Percentiles rank a stretch among this genome's conserved stretches.
These are phyloP conservation scores for Hetaerina titia DNA, from an alignment of 2,888 invertebrate genomes.

Conservation along the genomic window DNA sequence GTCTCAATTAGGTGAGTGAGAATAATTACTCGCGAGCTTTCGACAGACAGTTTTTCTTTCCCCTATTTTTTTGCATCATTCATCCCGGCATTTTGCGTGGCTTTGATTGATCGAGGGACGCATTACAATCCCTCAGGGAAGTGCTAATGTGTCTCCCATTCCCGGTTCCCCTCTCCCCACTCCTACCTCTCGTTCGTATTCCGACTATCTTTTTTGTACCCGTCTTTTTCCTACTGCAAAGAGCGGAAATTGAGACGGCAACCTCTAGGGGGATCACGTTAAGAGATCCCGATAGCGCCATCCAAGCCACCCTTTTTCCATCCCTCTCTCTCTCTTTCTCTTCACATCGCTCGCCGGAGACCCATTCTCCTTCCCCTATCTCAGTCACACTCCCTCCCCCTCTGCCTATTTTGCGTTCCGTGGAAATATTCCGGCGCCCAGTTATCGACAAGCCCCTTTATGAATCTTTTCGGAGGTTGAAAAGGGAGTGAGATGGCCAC, in stretches of 20 bases:
- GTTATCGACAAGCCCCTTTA: neutral
- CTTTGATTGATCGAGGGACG: slow-evolving; percentile 63
- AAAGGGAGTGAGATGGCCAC: neutral
- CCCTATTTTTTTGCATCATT: neutral
- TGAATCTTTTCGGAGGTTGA: neutral
- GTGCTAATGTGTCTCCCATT: neutral
- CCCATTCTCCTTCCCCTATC: neutral
- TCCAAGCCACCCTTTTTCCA: neutral
- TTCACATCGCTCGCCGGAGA: too few relatives aligned
- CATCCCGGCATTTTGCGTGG: neutral
- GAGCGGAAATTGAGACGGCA: slow-evolving; percentile 29
- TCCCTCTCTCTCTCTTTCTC: neutral
- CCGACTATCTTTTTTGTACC: neutral
- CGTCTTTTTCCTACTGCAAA: neutral
- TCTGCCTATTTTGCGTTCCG: neutral
- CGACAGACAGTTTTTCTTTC: neutral
- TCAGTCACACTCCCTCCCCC: neutral
- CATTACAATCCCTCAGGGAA: slow-evolving; percentile 28
- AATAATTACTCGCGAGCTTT: slow-evolving; percentile 4
- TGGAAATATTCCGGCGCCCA: neutral
- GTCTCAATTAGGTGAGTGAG: slow-evolving; percentile 10
- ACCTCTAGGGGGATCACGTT: slow-evolving; percentile 8
- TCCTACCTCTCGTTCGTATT: neutral
- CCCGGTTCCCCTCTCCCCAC: neutral
- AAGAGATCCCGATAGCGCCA: slow-evolving; percentile 6